Evolutionary conservation across 2,888 invertebrate species (phyloP), one percentile per base, ranked within the genome.

Genomic region (Kuschelorhynchus macadamiae): DNA sequence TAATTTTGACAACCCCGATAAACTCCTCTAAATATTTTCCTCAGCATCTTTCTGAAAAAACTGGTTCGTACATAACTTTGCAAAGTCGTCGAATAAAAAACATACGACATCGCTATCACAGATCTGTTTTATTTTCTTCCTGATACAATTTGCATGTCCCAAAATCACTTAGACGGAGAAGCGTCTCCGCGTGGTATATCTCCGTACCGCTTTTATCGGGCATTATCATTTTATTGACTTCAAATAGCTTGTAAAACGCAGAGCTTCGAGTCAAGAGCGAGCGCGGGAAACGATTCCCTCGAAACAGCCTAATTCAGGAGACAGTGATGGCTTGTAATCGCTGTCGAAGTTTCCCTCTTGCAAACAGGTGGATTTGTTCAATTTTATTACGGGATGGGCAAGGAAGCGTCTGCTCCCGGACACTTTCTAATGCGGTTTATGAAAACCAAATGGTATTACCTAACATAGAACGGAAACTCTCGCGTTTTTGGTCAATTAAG

Each of bases 201-300:
- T 72, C 67, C 73, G 75, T 80, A 80, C 76, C 80, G 81, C 82
- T 82, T 84, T 83, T 84, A 84, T 84, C 83, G 82, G 78, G 81
- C 84, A 85, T 84, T 85, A 83, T 83, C 85, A 84, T 84, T 85
- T 86, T 85, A 85, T 85, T 82, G 85, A 83, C 84, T 84, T 82
- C 84, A 84, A 86, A 86, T 86, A 84, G 85, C 85, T 85, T 85
- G 85, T 84, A 85, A 85, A 85, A 85, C 84, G 85, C 81, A 81
- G 82, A 77, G 83, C 80, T 81, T 81, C 77, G 80, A 80, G 79
- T 77, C 79, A 79, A 81, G 83, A 81, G 81, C 78, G 79, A 76
- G 71, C 76, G 80, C 78, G 78, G 84, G 82, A 82, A 82, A 78
- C 81, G 80, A 81, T 81, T 81, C 80, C 80, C 80, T 79, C 81